Conservation (phyloP, 2,797 vertebrate genomes). For the Masticophis lateralis region DNA sequence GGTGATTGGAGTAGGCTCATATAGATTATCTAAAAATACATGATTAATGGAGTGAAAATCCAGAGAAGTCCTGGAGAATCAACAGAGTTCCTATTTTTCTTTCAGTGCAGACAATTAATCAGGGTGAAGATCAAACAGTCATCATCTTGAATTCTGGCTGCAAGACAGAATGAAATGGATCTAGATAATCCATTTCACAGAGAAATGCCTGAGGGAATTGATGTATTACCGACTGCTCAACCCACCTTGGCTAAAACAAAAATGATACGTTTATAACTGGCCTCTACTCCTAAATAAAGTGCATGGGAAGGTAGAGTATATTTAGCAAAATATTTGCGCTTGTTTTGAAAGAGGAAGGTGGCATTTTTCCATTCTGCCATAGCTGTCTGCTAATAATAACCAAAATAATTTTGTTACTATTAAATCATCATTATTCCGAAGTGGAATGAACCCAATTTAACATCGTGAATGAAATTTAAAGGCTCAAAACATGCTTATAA, state of each 20-base stretch:
- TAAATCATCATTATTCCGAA: neutral
- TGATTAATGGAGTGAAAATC: neutral
- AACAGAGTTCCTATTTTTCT: neutral
- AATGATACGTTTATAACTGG: neutral
- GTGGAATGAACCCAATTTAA: neutral
- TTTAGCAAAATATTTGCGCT: neutral
- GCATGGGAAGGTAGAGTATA: neutral
- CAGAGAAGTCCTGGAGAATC: neutral
- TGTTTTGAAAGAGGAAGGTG: neutral
- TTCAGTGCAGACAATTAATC: neutral
- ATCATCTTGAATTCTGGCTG: neutral
- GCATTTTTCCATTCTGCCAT: neutral
- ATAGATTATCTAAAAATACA: neutral
- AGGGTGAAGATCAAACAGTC: neutral
- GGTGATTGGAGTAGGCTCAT: neutral
- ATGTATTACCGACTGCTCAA: neutral
- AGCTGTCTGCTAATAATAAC: neutral
- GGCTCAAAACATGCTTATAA: neutral
- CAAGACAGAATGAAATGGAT: slow-evolving; percentile 4
- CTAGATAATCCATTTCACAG: neutral
- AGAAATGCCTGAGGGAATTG: neutral
- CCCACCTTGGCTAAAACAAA: neutral
- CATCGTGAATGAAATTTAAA: neutral
- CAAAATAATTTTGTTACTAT: neutral
- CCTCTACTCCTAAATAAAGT: neutral